Percentiles rank a stretch among this genome's conserved stretches.
These are phyloP conservation scores for Semotilus atromaculatus DNA, from an alignment of 2,797 vertebrate species.

Conservation along the genomic window DNA sequence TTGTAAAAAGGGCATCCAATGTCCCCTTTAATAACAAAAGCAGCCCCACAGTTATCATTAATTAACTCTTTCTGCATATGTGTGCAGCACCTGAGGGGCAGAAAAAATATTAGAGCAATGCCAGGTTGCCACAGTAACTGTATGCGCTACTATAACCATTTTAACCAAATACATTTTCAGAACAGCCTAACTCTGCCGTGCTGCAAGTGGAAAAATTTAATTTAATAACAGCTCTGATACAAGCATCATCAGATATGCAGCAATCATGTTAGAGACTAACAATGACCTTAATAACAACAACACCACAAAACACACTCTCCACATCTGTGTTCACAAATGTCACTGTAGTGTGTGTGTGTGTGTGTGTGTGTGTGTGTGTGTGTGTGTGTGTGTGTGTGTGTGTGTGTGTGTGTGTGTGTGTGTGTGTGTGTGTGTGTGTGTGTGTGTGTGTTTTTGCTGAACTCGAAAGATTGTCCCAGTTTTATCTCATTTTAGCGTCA, in stretches of 20 bases:
- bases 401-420: background rate
- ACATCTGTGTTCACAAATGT: slow-evolving; percentile 30
- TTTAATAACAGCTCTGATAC: slow-evolving; percentile 64
- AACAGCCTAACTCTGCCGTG: background rate
- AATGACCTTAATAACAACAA: slow-evolving; percentile 58
- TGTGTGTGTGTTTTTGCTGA: background rate
- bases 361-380: background rate
- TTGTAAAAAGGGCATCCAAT: too few relatives aligned
- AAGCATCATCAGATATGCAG: slow-evolving; percentile 59
- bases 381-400: background rate
- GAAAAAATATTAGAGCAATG: slow-evolving; percentile 22
- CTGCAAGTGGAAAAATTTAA: slow-evolving; percentile 26
- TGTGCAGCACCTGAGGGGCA: slow-evolving; percentile 33
- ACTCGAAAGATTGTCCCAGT: slow-evolving; percentile 11
- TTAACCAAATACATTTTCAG: slow-evolving; percentile 35
- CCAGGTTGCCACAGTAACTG: slow-evolving; percentile 52
- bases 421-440: background rate
- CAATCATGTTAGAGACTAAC: slow-evolving; percentile 50
- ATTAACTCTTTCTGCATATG: background rate
- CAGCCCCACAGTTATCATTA: slow-evolving; percentile 54
- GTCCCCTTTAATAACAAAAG: slow-evolving; percentile 59
- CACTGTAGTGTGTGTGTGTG: background rate
- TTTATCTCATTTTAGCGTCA: background rate
- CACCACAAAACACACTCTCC: slow-evolving; percentile 55
- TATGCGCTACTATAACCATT: slow-evolving; percentile 29